phyloP scores from a whole-genome alignment of 92 coral and sea anemone genomes.

The Galaxea fascicularis region DNA sequence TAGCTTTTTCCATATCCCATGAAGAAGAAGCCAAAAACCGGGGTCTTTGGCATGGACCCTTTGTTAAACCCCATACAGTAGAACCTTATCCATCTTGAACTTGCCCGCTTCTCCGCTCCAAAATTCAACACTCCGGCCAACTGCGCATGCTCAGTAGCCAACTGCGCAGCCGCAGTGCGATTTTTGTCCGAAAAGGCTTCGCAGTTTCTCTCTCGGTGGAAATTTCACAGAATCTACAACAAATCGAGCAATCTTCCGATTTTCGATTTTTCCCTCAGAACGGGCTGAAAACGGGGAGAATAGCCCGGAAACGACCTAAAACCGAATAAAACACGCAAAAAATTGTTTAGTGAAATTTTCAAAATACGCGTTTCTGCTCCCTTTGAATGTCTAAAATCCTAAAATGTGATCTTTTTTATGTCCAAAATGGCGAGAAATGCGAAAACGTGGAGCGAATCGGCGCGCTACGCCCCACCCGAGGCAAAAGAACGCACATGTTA shows the following conservation, averaged over 20 bases:
- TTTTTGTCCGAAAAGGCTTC: constrained; percentile 77
- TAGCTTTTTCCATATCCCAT: constrained; percentile 96
- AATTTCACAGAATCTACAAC: constrained; percentile 83
- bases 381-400: constrained; percentile 75
- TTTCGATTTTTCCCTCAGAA: constrained; percentile 82
- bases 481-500: constrained; percentile 95
- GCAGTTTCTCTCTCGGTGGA: constrained; percentile 81
- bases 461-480: constrained; percentile 98
- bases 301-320: constrained; percentile 61
- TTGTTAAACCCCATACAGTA: constrained; percentile 80
- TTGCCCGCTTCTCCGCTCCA: constrained; percentile 95
- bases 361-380: constrained; percentile 71
- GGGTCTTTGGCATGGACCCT: constrained; percentile 75
- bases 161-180: constrained; percentile 97
- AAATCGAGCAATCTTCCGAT: constrained; percentile 98
- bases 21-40: constrained; percentile 75
- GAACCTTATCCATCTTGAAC: constrained; percentile 92
- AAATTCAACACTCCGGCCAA: constrained; percentile 84
- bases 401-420: constrained; percentile 83
- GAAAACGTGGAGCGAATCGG: constrained; percentile 80
- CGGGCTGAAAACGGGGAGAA: constrained; percentile 62
- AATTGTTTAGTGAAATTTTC: constrained; percentile 52
- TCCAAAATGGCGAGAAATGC: constrained; percentile 99
- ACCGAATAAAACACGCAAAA: constrained; percentile 62
- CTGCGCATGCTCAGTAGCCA: constrained; percentile 97